Evolutionary conservation across 2,888 invertebrate species (phyloP).

Genomic region (Drosophila meridiana): DNA sequence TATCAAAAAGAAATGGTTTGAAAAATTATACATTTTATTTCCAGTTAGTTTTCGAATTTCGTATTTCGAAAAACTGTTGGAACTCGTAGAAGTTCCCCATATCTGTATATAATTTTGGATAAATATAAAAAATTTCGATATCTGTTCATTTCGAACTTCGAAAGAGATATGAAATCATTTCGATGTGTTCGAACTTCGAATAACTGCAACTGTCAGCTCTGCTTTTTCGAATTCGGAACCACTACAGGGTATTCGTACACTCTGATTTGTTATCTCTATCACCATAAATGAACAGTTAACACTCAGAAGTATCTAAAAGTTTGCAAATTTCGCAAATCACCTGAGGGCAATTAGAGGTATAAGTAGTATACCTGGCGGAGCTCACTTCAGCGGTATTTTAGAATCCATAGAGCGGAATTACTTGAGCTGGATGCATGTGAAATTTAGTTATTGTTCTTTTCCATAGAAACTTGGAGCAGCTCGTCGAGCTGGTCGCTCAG

Average conservation of each 20-base stretch:
- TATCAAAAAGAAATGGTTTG: too few relatives aligned
- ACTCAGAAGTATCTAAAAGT: not conserved
- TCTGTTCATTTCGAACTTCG: not conserved
- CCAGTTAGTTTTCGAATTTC: not conserved
- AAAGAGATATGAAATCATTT: not conserved
- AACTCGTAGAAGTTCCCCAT: too few relatives aligned
- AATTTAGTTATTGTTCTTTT: conserved; percentile 53
- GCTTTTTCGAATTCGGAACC: not conserved
- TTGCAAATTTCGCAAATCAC: not conserved
- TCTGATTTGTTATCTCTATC: not conserved
- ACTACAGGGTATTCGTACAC: not conserved
- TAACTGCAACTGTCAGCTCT: not conserved
- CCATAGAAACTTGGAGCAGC: conserved; percentile 40
- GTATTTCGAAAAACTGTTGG: not conserved
- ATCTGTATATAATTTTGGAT: too few relatives aligned
- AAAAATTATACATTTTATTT: too few relatives aligned
- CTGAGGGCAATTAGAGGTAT: not conserved
- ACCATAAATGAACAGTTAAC: not conserved
- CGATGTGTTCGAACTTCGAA: not conserved
- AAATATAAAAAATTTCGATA: too few relatives aligned
- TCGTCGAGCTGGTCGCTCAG: conserved; percentile 40
- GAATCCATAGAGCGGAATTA: conserved; percentile 11
- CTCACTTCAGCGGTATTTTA: conserved; percentile 1
- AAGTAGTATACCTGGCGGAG: not conserved
- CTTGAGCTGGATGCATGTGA: conserved; percentile 37